Conservation (phyloP, 2,113 vertebrate species). For the Oreotrochilus melanogaster region DNA sequence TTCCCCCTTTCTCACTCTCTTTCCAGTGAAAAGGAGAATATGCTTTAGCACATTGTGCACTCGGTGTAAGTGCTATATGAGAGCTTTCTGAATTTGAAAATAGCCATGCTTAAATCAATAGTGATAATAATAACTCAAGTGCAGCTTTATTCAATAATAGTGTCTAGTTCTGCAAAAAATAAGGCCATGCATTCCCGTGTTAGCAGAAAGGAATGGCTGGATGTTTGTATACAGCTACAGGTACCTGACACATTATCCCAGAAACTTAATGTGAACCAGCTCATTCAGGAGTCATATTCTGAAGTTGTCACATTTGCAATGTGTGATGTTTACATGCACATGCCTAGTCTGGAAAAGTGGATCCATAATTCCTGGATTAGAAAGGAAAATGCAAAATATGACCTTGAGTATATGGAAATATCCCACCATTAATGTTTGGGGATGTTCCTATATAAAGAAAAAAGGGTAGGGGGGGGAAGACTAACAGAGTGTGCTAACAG, state of each 20-base stretch:
- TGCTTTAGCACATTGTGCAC: background rate
- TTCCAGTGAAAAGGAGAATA: background rate
- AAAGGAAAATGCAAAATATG: background rate
- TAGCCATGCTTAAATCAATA: slow-evolving; percentile 1
- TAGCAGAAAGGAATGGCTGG: background rate
- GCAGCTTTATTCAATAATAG: background rate
- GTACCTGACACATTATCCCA: background rate
- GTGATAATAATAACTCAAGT: background rate
- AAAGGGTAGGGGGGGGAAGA: background rate
- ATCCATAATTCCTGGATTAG: background rate
- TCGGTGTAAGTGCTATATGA: background rate
- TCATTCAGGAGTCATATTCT: background rate
- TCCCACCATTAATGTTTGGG: background rate
- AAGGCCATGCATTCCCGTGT: background rate
- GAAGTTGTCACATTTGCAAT: background rate
- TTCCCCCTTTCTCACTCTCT: background rate
- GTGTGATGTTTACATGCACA: background rate
- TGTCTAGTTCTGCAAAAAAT: background rate
- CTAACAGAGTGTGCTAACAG: slow-evolving; percentile 19
- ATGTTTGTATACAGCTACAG: background rate
- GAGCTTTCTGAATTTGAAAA: slow-evolving; percentile 15
- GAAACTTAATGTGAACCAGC: background rate
- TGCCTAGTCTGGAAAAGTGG: background rate
- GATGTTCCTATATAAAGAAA: background rate
- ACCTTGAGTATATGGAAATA: background rate